Evolutionary conservation across 2,888 invertebrate genomes (phyloP).

Genomic region (Pycnomerus fuliginosus): DNA sequence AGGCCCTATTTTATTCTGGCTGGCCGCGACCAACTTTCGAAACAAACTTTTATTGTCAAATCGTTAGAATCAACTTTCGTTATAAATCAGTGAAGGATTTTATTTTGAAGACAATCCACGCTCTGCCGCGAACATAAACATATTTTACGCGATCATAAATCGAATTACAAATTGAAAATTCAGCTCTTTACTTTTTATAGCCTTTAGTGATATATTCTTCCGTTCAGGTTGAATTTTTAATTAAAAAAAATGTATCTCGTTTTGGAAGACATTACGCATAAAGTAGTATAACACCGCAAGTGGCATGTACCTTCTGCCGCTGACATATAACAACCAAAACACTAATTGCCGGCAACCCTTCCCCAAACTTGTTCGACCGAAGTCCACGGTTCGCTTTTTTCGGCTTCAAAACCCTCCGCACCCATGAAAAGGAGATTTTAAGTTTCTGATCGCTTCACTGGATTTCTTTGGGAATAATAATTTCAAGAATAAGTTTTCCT

Average conservation of each 20-base stretch:
- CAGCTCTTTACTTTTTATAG: constrained; percentile 23
- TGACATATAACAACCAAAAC: constrained; percentile 40
- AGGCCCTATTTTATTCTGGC: constrained; percentile 24
- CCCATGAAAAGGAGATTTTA: too few species aligned
- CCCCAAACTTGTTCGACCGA: constrained; percentile 34
- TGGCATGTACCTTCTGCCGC: constrained; percentile 43
- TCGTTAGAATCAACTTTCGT: constrained; percentile 25
- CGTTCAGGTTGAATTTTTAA: constrained; percentile 13
- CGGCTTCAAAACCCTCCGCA: not conserved
- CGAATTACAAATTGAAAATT: constrained; percentile 29
- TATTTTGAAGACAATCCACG: constrained; percentile 26
- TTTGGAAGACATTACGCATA: constrained; percentile 29
- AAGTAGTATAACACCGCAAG: constrained; percentile 41
- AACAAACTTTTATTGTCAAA: constrained; percentile 27
- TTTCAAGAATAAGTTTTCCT: constrained; percentile 16
- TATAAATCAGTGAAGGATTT: constrained; percentile 25
- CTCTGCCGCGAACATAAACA: constrained; percentile 25
- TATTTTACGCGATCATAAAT: constrained; percentile 27
- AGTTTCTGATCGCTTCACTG: too few species aligned
- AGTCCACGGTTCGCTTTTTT: not conserved
- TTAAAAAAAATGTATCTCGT: constrained; percentile 25
- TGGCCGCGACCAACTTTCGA: constrained; percentile 15
- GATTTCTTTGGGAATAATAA: constrained; percentile 14
- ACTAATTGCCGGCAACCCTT: constrained; percentile 38
- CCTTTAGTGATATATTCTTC: constrained; percentile 13